Base-by-base conservation (phyloP, 2,888 invertebrate genomes). In the Spodoptera picta region DNA sequence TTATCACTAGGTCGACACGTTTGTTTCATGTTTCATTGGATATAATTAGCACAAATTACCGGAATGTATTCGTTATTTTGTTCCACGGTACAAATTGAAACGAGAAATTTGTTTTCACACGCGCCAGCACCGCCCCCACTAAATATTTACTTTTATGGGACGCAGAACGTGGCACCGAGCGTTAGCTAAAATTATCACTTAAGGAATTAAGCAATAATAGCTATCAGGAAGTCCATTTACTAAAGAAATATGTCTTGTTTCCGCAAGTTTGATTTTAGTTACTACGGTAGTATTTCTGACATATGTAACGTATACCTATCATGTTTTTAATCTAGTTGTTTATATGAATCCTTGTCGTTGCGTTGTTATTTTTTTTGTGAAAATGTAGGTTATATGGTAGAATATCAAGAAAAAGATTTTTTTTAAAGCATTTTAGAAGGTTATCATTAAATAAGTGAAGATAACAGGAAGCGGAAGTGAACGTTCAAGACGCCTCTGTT, bases 41-140 rank as follows among this genome's bases (percentile, higher is more conserved):
- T 50, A 55, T 55, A 61, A 73, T 59, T 57, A 61, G 46, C 53
- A 49, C 52, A 63, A 64, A 65, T 80, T 65, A 71, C 51, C 60
- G 57, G 78, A 80, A 75, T 66, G 56, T 61, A 65, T 61, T 65
- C 60, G 62, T 77, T 78, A 60, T 72, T 61, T 65, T 58, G 62
- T 77, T 78, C 61, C 71, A 67, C 71, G 75, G 73, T 79, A 77
- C 77, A 72, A 74, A 70, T 60, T 65, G 57, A 68, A 64, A 36
- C 65, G 66, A 77, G 60, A 77, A 83, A 83, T 79, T 81, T 70
- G 73, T 75, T 79, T 71, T 65, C 59, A 56, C 82, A 84, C 82
- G 83, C 83, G 77, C 82, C 73, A 60, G 19, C 31, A 12, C 19
- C 36, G 44, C 27, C 44, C 60, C 65, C n/a, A 24, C 12, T 43